Percentiles rank a stretch among this genome's conserved stretches.
These are phyloP conservation scores for Cylindroiulus punctatus DNA, from an alignment of 2,888 invertebrate genomes.

Conservation along the genomic window DNA sequence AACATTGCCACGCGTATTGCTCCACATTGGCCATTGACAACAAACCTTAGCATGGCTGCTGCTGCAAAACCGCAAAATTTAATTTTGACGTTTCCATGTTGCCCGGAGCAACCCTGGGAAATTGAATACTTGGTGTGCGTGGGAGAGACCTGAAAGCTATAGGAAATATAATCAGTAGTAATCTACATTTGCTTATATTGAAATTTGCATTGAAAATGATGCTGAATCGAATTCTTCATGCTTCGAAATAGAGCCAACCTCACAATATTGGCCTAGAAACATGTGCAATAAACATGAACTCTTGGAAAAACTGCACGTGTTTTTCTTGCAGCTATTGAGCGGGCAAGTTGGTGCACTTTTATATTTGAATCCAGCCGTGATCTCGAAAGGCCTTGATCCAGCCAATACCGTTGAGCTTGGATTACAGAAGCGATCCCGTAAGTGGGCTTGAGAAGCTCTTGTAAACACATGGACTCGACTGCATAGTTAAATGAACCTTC, in stretches of 20 bases:
- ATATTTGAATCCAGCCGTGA: neutral
- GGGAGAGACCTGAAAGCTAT: neutral
- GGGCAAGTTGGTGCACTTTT: no score
- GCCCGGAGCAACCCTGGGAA: neutral
- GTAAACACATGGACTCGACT: neutral
- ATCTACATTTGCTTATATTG: neutral
- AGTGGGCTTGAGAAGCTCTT: neutral
- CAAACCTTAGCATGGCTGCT: neutral
- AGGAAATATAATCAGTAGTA: neutral
- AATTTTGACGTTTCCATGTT: neutral
- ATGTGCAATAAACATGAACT: neutral
- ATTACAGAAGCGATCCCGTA: neutral
- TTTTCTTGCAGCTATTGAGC: no score
- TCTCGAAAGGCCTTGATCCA: neutral
- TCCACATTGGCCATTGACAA: neutral
- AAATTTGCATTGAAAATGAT: neutral
- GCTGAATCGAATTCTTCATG: neutral
- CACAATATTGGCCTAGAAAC: neutral
- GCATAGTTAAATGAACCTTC: neutral
- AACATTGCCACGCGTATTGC: neutral
- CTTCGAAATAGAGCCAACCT: neutral
- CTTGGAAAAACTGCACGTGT: neutral
- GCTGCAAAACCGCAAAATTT: neutral
- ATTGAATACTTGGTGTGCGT: neutral
- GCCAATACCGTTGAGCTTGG: neutral